phyloP scores from a whole-genome alignment of 1,140 invertebrate species.

The Eueides isabella region DNA sequence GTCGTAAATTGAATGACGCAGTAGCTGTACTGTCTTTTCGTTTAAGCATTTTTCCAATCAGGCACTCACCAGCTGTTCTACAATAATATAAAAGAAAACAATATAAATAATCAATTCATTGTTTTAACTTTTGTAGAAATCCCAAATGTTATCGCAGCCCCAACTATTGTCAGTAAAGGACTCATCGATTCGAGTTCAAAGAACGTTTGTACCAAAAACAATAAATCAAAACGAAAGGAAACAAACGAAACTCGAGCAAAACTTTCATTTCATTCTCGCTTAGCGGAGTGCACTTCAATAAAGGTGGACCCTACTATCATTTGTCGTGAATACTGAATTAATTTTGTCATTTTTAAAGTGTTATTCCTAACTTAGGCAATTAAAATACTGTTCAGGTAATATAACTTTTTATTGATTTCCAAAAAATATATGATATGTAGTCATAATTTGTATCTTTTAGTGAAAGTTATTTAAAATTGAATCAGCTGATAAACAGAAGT shows the following conservation, averaged over 20 bases:
- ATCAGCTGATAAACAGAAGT: too few relatives aligned
- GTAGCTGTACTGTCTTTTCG: background rate
- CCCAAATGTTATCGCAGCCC: background rate
- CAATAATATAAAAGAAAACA: background rate
- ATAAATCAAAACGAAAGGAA: slow-evolving; percentile 74
- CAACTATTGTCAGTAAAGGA: slow-evolving; percentile 45
- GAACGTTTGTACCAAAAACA: slow-evolving; percentile 56
- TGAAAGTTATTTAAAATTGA: too few relatives aligned
- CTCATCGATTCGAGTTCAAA: slow-evolving; percentile 53
- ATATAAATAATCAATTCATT: background rate
- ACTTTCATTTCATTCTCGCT: slow-evolving; percentile 73
- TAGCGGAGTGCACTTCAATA: slow-evolving; percentile 63
- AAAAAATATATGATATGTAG: too few relatives aligned
- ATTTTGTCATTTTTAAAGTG: background rate
- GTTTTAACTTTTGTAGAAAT: background rate
- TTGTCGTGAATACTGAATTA: slow-evolving; percentile 31
- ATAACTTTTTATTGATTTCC: too few relatives aligned
- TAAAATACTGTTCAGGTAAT: too few relatives aligned
- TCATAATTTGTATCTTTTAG: too few relatives aligned
- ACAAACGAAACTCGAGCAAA: slow-evolving; percentile 68
- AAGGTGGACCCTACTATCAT: slow-evolving; percentile 44
- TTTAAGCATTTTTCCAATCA: background rate
- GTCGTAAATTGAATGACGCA: too few relatives aligned
- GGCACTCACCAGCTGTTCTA: background rate
- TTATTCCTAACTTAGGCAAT: too few relatives aligned